These are phyloP conservation scores for Leuctra nigra DNA, from an alignment of 2,888 invertebrate species.

Conservation along the genomic window DNA sequence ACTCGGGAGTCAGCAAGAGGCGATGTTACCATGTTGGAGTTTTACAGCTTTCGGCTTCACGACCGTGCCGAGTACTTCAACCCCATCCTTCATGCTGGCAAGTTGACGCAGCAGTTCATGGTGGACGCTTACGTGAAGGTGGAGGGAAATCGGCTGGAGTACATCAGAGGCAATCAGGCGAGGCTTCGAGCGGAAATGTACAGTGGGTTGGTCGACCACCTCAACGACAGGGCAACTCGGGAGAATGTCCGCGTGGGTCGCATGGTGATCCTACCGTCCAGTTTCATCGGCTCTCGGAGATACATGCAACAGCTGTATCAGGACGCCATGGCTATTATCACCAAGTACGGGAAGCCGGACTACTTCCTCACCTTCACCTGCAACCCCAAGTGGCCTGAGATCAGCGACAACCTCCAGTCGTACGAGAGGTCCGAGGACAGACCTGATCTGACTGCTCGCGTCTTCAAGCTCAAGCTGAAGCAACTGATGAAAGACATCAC, in stretches of 20 bases:
- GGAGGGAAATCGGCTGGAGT: constrained; percentile 25
- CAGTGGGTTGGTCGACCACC: constrained; percentile 27
- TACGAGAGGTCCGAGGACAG: constrained; percentile 9
- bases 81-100: neutral
- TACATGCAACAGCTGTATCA: constrained; percentile 28
- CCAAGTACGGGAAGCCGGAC: constrained; percentile 29
- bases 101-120: constrained; percentile 15
- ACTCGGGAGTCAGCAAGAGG: neutral
- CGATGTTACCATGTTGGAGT: neutral
- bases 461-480: constrained; percentile 28
- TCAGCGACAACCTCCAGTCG: constrained; percentile 28
- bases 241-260: constrained; percentile 27
- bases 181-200: constrained; percentile 29
- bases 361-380: constrained; percentile 31
- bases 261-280: constrained; percentile 28
- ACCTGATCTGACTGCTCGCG: constrained; percentile 28
- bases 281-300: constrained; percentile 26
- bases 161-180: constrained; percentile 28
- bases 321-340: constrained; percentile 31
- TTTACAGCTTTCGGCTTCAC: neutral
- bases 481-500: constrained; percentile 21
- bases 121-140: constrained; percentile 11
- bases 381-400: constrained; percentile 33
- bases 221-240: constrained; percentile 27
- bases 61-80: neutral